These are phyloP conservation scores for Rhagonycha fulva DNA, from an alignment of 2,888 invertebrate genomes.

Conservation along the genomic window DNA sequence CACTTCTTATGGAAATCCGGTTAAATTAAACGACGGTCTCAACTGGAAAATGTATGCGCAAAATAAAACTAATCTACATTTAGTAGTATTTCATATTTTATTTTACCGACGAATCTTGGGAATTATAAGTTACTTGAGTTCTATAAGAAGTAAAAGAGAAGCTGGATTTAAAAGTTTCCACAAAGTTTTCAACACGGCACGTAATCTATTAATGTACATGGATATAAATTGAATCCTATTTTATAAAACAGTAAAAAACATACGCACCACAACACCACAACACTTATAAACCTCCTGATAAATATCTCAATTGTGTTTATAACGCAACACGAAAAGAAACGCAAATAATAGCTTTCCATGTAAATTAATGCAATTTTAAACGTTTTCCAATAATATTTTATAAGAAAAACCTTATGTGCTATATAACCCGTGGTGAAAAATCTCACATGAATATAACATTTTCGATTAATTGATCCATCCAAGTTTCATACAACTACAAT, in stretches of 20 bases:
- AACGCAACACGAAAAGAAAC: conserved; percentile 15
- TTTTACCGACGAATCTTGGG: conserved; percentile 33
- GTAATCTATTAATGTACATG: conserved; percentile 42
- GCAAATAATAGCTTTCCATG: conserved; percentile 17
- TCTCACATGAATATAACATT: background rate
- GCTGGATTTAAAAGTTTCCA: conserved; percentile 38
- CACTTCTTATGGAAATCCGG: conserved; percentile 44
- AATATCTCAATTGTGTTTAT: conserved; percentile 18
- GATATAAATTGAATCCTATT: conserved; percentile 14
- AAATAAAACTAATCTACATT: conserved; percentile 51
- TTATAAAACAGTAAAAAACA: conserved; percentile 1
- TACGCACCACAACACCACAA: background rate
- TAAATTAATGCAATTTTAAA: conserved; percentile 28
- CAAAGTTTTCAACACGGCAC: conserved; percentile 31
- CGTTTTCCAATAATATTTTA: conserved; percentile 23
- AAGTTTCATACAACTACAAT: too few relatives aligned
- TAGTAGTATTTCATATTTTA: conserved; percentile 47
- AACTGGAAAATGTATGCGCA: conserved; percentile 47
- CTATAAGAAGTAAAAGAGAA: conserved; percentile 37
- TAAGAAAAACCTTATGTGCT: background rate
- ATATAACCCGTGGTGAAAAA: background rate
- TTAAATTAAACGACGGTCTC: conserved; percentile 48
- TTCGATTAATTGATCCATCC: background rate
- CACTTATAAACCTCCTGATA: conserved; percentile 5
- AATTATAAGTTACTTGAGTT: conserved; percentile 35